These are phyloP conservation scores for Drosophila quasianomalipes DNA, from an alignment of 2,888 invertebrate genomes.

Conservation along the genomic window DNA sequence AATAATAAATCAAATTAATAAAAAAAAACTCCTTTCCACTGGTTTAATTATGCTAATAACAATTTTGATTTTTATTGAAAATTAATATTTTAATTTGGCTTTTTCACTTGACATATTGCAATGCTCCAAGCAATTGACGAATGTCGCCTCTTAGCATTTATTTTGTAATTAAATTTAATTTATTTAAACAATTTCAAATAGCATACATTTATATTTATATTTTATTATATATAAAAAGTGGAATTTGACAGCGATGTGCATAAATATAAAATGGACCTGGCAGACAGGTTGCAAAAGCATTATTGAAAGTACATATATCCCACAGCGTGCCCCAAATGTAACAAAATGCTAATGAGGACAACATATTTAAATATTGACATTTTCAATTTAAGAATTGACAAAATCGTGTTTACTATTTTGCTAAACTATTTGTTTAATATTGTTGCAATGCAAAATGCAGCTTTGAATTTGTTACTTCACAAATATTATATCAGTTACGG, in stretches of 20 bases:
- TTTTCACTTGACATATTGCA: neutral
- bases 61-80: neutral
- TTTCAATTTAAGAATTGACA: slow-evolving; percentile 12
- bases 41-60: neutral
- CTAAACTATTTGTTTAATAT: neutral
- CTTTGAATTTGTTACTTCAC: neutral
- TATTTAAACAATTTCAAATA: neutral
- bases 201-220: neutral
- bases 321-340: neutral
- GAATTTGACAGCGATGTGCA: slow-evolving; percentile 9
- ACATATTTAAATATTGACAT: slow-evolving; percentile 14
- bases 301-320: neutral
- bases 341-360: slow-evolving; percentile 36
- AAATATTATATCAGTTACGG: slow-evolving; percentile 1
- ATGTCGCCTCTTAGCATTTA: neutral
- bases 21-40: neutral
- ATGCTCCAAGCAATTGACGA: neutral
- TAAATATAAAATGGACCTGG: slow-evolving; percentile 1
- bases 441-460: neutral
- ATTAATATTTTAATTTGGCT: neutral
- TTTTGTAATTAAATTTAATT: neutral
- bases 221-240: slow-evolving; percentile 28
- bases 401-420: neutral
- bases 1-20: neutral
- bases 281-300: neutral